These are phyloP conservation scores for Agrotis ipsilon DNA, from an alignment of 2,888 invertebrate genomes.

Conservation along the genomic window DNA sequence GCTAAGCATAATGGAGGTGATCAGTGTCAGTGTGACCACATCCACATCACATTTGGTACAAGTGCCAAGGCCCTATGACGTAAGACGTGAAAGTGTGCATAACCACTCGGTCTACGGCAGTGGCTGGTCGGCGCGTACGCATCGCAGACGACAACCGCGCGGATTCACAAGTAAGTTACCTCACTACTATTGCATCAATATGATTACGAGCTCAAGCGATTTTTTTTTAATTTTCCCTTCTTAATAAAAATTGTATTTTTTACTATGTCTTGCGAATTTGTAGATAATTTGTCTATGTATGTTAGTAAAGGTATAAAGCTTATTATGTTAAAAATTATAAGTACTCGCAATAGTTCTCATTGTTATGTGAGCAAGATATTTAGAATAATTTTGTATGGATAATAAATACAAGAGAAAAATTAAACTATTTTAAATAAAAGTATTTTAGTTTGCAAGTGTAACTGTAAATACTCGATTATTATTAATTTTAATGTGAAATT, in stretches of 20 bases:
- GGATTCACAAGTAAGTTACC: slow-evolving; percentile 68
- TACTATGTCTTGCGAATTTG: not conserved
- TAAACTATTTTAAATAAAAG: too few species aligned
- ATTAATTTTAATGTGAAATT: too few species aligned
- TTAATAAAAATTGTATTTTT: too few species aligned
- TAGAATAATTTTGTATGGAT: too few species aligned
- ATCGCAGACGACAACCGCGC: slow-evolving; percentile 65
- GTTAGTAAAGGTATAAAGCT: too few species aligned
- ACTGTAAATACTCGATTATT: too few species aligned
- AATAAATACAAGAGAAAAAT: too few species aligned
- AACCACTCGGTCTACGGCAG: slow-evolving; percentile 62
- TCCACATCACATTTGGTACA: slow-evolving; percentile 68
- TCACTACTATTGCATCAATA: slow-evolving; percentile 37
- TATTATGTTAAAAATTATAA: too few species aligned
- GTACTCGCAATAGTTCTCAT: too few species aligned
- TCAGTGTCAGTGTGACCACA: slow-evolving; percentile 56
- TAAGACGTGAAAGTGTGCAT: slow-evolving; percentile 85
- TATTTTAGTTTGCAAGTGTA: too few species aligned
- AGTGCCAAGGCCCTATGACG: slow-evolving; percentile 86
- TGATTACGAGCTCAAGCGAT: not conserved
- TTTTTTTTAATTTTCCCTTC: not conserved
- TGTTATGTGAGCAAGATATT: too few species aligned
- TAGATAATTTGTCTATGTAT: too few species aligned
- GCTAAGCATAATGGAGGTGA: slow-evolving; percentile 18
- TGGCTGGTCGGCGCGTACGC: slow-evolving; percentile 67